Evolutionary conservation across 1,140 invertebrate species (phyloP), one percentile per base, ranked within the genome.

Genomic region (Drosophila pruinosa): DNA sequence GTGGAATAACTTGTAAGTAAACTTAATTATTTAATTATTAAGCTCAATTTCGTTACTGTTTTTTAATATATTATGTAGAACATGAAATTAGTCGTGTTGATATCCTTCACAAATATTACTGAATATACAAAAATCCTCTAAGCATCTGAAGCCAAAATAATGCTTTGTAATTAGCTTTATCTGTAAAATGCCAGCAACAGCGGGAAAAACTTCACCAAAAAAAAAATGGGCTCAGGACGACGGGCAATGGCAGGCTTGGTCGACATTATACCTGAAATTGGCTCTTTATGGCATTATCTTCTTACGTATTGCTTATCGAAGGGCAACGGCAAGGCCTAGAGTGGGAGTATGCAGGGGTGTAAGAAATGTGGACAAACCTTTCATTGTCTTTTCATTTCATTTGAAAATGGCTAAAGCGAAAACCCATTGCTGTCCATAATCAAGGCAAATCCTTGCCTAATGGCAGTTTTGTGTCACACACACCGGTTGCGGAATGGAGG

Each of bases 361-460:
- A 6, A 45, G 22, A 47, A 34, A 39, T 53, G 54, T 47, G 62
- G 21, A 38, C 54, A 70, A 70, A 72, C 77, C 74, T 86, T 85
- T 86, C 82, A 86, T 86, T 86, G 82, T 86, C 81, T 81, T 88
- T 81, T 86, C 57, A 59, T 59, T 59, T 59, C 81, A 86, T 81
- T 86, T 69, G 82, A 86, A 88, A 88, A 85, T 78, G 79, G 78
- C 65, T 78, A 67, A 63, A 81, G 81, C 81, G 48, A 54, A 82
- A 85, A 67, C 81, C 81, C 69, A 86, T 86, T 86, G 82, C 82
- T 88, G 81, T 88, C 81, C 81, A 86, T 86, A 86, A 86, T 86
- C 81, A 86, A 86, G 69, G 82, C 82, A 86, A 86, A 86, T 86
- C 81, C 81, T 86, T 75, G 77, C 82, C 82, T 86, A 86, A 86